Percentiles rank a stretch among this genome's conserved stretches.
phyloP scores from a whole-genome alignment of 2,888 invertebrate species.

The Agrochola macilenta region DNA sequence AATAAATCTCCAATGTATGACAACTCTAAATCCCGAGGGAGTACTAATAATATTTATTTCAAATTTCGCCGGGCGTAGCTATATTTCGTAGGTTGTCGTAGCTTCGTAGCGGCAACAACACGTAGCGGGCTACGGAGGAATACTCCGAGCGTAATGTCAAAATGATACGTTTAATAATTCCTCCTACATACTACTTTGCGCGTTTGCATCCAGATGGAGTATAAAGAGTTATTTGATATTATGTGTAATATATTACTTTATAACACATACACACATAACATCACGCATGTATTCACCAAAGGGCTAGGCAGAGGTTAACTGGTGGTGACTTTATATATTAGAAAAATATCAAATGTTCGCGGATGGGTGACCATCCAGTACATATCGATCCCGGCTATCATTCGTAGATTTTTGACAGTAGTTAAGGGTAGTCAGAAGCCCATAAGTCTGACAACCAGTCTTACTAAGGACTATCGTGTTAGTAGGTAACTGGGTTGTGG shows the following conservation, averaged over 20 bases:
- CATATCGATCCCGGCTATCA: background rate
- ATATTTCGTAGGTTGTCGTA: constrained; percentile 66
- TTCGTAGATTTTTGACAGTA: background rate
- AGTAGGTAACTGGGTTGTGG: background rate
- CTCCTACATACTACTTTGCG: constrained; percentile 23
- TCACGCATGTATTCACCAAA: background rate
- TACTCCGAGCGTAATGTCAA: constrained; percentile 55
- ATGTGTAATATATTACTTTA: constrained; percentile 10
- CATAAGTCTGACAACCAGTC: background rate
- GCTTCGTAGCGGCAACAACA: constrained; percentile 62
- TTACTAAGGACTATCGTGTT: background rate
- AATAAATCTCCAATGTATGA: constrained; percentile 42
- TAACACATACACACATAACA: background rate
- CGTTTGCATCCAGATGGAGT: constrained; percentile 26
- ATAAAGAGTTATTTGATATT: constrained; percentile 35
- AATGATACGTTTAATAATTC: constrained; percentile 55
- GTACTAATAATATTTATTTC: constrained; percentile 55
- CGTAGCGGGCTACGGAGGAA: constrained; percentile 57
- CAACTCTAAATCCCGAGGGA: constrained; percentile 29
- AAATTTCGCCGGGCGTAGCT: constrained; percentile 40
- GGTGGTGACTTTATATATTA: background rate
- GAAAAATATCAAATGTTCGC: background rate
- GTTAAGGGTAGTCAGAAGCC: background rate
- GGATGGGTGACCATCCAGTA: background rate
- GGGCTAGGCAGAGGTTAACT: too few species aligned